Evolutionary conservation across 1,140 invertebrate genomes (phyloP), one percentile per base, ranked within the genome.

Genomic region (Portunus trituberculatus): DNA sequence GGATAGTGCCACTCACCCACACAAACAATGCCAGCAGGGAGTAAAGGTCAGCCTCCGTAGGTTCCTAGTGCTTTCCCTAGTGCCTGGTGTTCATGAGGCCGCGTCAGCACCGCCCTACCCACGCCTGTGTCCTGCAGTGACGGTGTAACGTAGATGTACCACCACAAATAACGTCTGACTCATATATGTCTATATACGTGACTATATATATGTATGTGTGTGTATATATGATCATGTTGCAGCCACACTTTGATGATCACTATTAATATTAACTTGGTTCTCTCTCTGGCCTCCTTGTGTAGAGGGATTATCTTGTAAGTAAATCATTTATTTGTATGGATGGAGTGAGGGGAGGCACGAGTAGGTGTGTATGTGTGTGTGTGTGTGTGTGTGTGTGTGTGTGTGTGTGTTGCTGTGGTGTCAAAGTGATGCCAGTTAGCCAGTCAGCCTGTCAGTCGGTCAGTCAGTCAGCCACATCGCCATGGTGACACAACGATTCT

Each of bases 301-400:
- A 95, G 94, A 91, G 94, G 94, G 94, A 95, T 39, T 95, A 95
- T 59, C 89, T 95, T 91, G 94, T 95, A 95, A 95, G 94, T 95
- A 95, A 90, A 91, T n/a, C 52, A 25, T 76, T 76, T 25, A 76
- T 76, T 76, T 76, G 67, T n/a, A 76, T 76, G 31, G 84, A 84
- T 12, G 31, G 39, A 32, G 45, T 16, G 46, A 91, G 46, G 46
- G 46, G 46, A 14, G 46, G 28, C 46, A 52, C 16, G 39, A 39
- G 39, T 39, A 32, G 12, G 84, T 87, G 39, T 87, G 84, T 87
- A 31, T 87, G 84, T 46, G 29, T 87, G 16, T 87, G 31, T 31
- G 39, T 31, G 84, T 31, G 84, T 87, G n/a, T 31, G 84, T 87
- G 84, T 46, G 29, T 87, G 16, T 87, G 31, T 31, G 39, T 31